Conservation (phyloP, 2,888 invertebrate species). For the Teleiodes luculella region DNA sequence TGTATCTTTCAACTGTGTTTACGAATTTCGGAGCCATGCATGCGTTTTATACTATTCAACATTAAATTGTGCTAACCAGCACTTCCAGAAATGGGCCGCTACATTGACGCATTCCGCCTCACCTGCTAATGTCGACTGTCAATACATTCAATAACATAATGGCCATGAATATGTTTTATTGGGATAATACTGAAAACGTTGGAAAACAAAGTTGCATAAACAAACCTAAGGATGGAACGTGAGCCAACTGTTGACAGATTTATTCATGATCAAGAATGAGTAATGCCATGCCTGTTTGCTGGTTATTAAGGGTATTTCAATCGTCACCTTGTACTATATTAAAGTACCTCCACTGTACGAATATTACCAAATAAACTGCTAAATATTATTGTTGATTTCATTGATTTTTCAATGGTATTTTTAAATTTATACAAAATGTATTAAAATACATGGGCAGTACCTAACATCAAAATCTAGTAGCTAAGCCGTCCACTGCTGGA, state of each 20-base stretch:
- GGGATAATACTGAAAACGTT: slow-evolving; percentile 30
- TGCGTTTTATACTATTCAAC: slow-evolving; percentile 54
- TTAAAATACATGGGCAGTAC: too few species aligned
- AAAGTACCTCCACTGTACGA: too few species aligned
- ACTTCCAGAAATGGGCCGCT: slow-evolving; percentile 60
- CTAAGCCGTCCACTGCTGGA: too few species aligned
- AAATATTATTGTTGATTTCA: too few species aligned
- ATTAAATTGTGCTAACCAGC: slow-evolving; percentile 58
- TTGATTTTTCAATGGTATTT: too few species aligned
- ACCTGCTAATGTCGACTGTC: slow-evolving; percentile 46
- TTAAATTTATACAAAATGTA: too few species aligned
- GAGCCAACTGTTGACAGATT: slow-evolving; percentile 6
- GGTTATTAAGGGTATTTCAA: not conserved
- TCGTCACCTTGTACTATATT: not conserved
- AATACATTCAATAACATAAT: slow-evolving; percentile 69
- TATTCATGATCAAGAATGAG: not conserved
- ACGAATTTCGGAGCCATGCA: slow-evolving; percentile 28
- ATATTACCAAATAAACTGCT: too few species aligned
- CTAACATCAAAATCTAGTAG: too few species aligned
- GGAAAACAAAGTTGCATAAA: not conserved
- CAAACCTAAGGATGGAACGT: not conserved
- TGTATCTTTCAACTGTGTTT: slow-evolving; percentile 33
- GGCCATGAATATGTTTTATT: slow-evolving; percentile 66
- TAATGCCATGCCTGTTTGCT: not conserved
- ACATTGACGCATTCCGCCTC: slow-evolving; percentile 54